phyloP scores from a whole-genome alignment of 2,888 invertebrate species.

The Thelaira solivaga region DNA sequence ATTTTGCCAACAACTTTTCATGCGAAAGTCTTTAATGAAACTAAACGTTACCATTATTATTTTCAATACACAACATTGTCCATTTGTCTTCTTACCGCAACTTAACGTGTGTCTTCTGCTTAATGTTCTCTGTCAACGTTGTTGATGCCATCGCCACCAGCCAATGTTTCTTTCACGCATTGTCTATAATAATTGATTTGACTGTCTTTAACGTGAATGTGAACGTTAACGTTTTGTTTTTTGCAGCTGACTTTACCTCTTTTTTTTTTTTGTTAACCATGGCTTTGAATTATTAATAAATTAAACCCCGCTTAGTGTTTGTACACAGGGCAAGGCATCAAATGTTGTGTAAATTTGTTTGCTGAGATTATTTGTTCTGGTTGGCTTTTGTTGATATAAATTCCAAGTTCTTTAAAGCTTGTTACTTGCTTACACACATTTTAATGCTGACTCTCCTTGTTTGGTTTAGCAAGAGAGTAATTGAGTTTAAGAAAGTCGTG shows the following conservation, averaged over 20 bases:
- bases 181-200: conserved; percentile 37
- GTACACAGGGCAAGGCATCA: no score
- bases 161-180: conserved; percentile 31
- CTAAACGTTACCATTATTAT: conserved; percentile 56
- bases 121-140: conserved; percentile 38
- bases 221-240: conserved; percentile 25
- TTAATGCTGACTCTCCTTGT: no score
- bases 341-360: background rate
- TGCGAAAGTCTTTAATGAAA: conserved; percentile 62
- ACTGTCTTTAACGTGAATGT: background rate
- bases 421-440: no score
- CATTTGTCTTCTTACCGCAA: background rate
- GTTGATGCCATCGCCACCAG: background rate
- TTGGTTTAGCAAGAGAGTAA: no score
- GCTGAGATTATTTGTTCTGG: conserved; percentile 4
- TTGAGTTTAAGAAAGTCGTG: no score
- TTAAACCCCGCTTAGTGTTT: conserved; percentile 11
- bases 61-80: conserved; percentile 46
- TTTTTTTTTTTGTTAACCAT: no score
- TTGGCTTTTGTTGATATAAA: no score
- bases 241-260: conserved; percentile 66
- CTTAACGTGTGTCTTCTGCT: conserved; percentile 14
- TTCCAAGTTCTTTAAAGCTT: no score
- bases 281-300: conserved; percentile 47
- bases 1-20: conserved; percentile 56